Percentiles rank a stretch among this genome's conserved stretches.
phyloP scores from a whole-genome alignment of 1,140 invertebrate genomes.

The Manduca sexta region DNA sequence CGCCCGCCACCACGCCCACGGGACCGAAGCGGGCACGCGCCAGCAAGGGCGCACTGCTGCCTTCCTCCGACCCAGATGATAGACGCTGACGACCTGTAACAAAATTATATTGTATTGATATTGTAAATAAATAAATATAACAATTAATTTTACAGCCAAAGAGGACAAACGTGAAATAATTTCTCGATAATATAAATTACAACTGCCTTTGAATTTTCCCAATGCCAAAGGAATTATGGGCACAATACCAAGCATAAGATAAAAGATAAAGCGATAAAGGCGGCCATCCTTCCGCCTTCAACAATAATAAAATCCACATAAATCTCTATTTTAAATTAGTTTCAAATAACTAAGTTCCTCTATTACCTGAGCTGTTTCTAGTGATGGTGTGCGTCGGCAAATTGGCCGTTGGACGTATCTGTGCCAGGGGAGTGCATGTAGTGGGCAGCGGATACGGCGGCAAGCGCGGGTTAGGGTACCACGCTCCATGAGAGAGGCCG shows the following conservation, averaged over 20 bases:
- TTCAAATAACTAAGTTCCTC: too few species aligned
- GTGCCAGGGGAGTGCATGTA: constrained; percentile 85
- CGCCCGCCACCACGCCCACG: constrained; percentile 3
- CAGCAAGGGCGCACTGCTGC: constrained; percentile 76
- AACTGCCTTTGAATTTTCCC: too few species aligned
- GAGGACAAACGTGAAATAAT: too few species aligned
- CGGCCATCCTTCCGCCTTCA: too few species aligned
- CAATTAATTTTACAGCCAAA: too few species aligned
- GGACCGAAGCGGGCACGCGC: constrained; percentile 77
- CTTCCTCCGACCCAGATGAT: constrained; percentile 79
- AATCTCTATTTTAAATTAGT: too few species aligned
- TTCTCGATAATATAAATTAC: too few species aligned
- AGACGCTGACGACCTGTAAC: constrained; percentile 76
- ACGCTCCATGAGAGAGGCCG: constrained; percentile 71
- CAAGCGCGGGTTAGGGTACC: constrained; percentile 90
- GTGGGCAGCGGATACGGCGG: constrained; percentile 92
- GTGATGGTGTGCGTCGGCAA: constrained; percentile 72
- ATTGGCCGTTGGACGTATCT: constrained; percentile 86
- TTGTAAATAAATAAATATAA: too few species aligned
- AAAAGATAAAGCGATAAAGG: too few species aligned
- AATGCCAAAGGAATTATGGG: too few species aligned
- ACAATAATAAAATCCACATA: too few species aligned
- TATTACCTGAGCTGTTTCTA: constrained; percentile 64
- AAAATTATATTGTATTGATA: background rate
- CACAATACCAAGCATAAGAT: too few species aligned